Conservation (phyloP, 1,140 invertebrate genomes). For the Archivesica marissinica region DNA sequence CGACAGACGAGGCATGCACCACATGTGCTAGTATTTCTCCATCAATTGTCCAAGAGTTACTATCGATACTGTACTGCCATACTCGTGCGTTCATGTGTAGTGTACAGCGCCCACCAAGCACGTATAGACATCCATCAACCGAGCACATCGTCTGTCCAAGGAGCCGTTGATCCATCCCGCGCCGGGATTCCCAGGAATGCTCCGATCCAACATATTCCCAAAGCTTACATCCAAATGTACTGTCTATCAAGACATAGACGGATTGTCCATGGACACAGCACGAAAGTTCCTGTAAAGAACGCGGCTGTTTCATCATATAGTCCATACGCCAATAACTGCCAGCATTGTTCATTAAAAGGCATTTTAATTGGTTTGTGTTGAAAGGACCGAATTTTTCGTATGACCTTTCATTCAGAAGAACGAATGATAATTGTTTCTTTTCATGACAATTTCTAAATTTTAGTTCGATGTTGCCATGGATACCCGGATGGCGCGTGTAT, state of each 20-base stretch:
- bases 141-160: slow-evolving; percentile 12
- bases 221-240: neutral
- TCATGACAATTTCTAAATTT: slow-evolving; percentile 22
- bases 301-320: neutral
- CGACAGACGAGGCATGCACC: slow-evolving; percentile 22
- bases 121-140: slow-evolving; percentile 25
- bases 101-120: slow-evolving; percentile 18
- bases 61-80: slow-evolving; percentile 20
- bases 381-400: neutral
- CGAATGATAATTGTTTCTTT: slow-evolving; percentile 13
- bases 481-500: slow-evolving; percentile 30
- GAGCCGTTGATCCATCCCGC: neutral
- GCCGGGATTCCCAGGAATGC: neutral
- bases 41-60: slow-evolving; percentile 8
- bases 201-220: neutral
- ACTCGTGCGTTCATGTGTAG: slow-evolving; percentile 13
- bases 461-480: slow-evolving; percentile 30
- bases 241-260: neutral
- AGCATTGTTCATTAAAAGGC: neutral
- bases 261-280: slow-evolving; percentile 30
- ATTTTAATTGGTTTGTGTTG: neutral
- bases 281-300: neutral
- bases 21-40: slow-evolving; percentile 41
- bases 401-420: neutral
- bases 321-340: neutral